Evolutionary conservation across 1,140 invertebrate genomes (phyloP), one percentile per base, ranked within the genome.

Genomic region (Tetramorium alpestre): DNA sequence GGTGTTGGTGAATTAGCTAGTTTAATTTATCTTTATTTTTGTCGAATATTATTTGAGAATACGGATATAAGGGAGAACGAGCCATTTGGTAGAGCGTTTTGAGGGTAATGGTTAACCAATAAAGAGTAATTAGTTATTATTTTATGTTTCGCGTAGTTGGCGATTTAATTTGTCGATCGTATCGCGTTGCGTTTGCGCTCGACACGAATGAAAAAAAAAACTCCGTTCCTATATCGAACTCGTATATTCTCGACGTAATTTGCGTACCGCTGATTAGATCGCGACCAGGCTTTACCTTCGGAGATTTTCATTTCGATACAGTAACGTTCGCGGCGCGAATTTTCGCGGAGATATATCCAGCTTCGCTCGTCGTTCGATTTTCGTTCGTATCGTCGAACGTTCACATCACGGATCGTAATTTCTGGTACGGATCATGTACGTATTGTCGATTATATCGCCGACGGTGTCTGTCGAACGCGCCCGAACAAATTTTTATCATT

Each of bases 281-380:
- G 69, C 80, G 69, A 38, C 80, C 41, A 58, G 54, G 80, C 54
- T 84, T 84, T 84, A 60, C 80, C 70, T 75, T 84, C 80, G 54
- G 41, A 84, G 80, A 84, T 84, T 73, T 84, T 84, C 80, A 84
- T 84, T 84, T 84, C 69, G 80, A 84, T 75, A 84, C 41, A 84
- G 70, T 73, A 82, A 73, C 67, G 38, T 72, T 67, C 64, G 44
- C 28, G 38, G 51, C n/a, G 65, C 51, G 69, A 84, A 75, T 84
- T 84, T 75, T 75, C 69, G 8, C 69, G 41, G 56, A 75, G 54
- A 84, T 84, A 75, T 75, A 84, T 84, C 80, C 80, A 28, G 54
- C 41, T 75, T 84, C 38, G 47, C 51, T 76, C 56, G 28, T 5
- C 62, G 77, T 65, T 81, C 80, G 67, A 82, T 82, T 73, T 41